Conservation (phyloP, 2,888 invertebrate genomes). For the Protophormia terraenovae region DNA sequence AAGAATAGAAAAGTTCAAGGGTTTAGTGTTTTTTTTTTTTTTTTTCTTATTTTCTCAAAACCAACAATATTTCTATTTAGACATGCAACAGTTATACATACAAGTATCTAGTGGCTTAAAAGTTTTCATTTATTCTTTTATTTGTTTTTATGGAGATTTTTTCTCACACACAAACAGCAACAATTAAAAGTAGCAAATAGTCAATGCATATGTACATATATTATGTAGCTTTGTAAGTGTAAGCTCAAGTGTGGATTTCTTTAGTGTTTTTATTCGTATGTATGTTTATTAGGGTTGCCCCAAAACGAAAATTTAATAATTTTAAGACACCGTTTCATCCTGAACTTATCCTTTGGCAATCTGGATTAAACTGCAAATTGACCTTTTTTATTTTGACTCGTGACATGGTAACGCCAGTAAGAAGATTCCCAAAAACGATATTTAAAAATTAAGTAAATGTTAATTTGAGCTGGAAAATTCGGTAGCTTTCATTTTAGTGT, state of each 20-base stretch:
- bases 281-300: too few species aligned
- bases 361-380: too few species aligned
- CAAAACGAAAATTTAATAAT: too few species aligned
- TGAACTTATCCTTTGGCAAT: too few species aligned
- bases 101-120: constrained; percentile 33
- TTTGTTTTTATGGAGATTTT: background rate
- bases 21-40: background rate
- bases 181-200: constrained; percentile 53
- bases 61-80: constrained; percentile 18
- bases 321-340: too few species aligned
- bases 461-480: too few species aligned
- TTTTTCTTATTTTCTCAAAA: background rate
- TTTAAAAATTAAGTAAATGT: too few species aligned
- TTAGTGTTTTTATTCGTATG: too few species aligned
- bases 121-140: constrained; percentile 18
- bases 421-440: too few species aligned
- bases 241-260: background rate
- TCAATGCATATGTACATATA: background rate
- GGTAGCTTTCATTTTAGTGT: too few species aligned
- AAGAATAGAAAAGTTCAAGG: constrained; percentile 51
- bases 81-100: constrained; percentile 50
- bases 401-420: too few species aligned
- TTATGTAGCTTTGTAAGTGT: background rate
- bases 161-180: constrained; percentile 20
- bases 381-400: too few species aligned